These are phyloP conservation scores for Drosophila nr. medialis DNA, from an alignment of 2,888 invertebrate species.

Conservation along the genomic window DNA sequence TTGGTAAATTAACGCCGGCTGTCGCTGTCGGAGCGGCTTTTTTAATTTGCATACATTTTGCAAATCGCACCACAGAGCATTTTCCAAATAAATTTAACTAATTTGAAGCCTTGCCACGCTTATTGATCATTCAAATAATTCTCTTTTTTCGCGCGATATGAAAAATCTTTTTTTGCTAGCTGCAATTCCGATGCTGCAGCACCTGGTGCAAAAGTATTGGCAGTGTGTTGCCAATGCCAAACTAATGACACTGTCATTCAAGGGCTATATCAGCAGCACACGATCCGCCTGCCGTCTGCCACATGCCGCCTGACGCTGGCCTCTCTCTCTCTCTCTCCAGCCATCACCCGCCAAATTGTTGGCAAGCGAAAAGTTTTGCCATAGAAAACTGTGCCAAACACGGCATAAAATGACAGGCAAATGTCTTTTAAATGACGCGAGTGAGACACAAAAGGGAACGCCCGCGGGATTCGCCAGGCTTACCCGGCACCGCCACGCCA, in stretches of 20 bases:
- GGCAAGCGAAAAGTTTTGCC: slow-evolving; percentile 67
- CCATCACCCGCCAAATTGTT: slow-evolving; percentile 32
- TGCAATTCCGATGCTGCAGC: slow-evolving; percentile 37
- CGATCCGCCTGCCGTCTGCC: slow-evolving; percentile 5
- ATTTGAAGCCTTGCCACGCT: slow-evolving; percentile 48
- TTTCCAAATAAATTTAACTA: slow-evolving; percentile 73
- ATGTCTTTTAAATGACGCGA: slow-evolving; percentile 82
- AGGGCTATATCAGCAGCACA: slow-evolving; percentile 24
- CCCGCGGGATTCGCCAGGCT: slow-evolving; percentile 70
- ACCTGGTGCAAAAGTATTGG: slow-evolving; percentile 78
- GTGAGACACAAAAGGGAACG: slow-evolving; percentile 80
- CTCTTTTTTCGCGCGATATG: neutral
- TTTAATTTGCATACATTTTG: slow-evolving; percentile 67
- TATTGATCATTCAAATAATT: slow-evolving; percentile 54
- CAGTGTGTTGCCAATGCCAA: slow-evolving; percentile 79
- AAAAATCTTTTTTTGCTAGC: slow-evolving; percentile 12
- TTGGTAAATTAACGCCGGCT: slow-evolving; percentile 65
- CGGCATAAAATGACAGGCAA: slow-evolving; percentile 83
- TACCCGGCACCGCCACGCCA: neutral
- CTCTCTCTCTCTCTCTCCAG: neutral
- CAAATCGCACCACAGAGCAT: slow-evolving; percentile 26
- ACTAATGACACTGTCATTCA: slow-evolving; percentile 71
- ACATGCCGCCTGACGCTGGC: neutral
- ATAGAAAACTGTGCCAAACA: slow-evolving; percentile 77
- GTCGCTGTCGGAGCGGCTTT: slow-evolving; percentile 45